Conservation (phyloP, 2,113 vertebrate species). For the Castor canadensis region DNA sequence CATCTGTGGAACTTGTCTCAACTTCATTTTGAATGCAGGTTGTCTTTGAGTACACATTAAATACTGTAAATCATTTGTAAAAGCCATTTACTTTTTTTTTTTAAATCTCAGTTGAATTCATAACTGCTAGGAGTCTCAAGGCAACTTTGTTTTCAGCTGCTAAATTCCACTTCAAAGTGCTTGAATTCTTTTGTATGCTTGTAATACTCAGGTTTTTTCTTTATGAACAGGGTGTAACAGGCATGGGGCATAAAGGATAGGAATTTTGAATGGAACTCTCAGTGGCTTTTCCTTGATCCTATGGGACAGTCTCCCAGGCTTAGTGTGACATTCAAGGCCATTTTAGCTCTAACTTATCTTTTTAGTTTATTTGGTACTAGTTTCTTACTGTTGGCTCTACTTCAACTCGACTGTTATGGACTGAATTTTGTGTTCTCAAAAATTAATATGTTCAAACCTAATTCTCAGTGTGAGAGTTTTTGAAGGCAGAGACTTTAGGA, state of each 20-base stretch:
- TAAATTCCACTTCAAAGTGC: conserved; percentile 17
- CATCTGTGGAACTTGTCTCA: neutral
- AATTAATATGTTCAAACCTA: neutral
- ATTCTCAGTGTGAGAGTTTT: neutral
- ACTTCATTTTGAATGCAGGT: conserved; percentile 21
- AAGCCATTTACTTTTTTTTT: neutral
- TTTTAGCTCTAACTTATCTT: neutral
- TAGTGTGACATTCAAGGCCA: neutral
- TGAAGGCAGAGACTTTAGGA: neutral
- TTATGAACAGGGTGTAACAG: neutral
- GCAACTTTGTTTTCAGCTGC: conserved; percentile 2
- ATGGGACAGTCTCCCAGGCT: neutral
- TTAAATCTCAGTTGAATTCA: neutral
- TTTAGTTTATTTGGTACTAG: neutral
- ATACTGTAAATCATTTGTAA: conserved; percentile 21
- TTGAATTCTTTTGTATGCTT: neutral
- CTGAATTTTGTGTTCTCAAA: neutral
- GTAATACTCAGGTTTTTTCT: neutral
- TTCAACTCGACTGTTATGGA: neutral
- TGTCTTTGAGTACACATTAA: neutral
- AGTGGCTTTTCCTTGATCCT: neutral
- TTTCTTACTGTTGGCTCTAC: neutral
- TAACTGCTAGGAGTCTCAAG: neutral
- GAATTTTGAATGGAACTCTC: neutral
- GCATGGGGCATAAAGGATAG: neutral